Percentiles rank a stretch among this genome's conserved stretches.
Evolutionary conservation across 1,140 invertebrate genomes (phyloP).

Genomic region (Drosophila albomicans): DNA sequence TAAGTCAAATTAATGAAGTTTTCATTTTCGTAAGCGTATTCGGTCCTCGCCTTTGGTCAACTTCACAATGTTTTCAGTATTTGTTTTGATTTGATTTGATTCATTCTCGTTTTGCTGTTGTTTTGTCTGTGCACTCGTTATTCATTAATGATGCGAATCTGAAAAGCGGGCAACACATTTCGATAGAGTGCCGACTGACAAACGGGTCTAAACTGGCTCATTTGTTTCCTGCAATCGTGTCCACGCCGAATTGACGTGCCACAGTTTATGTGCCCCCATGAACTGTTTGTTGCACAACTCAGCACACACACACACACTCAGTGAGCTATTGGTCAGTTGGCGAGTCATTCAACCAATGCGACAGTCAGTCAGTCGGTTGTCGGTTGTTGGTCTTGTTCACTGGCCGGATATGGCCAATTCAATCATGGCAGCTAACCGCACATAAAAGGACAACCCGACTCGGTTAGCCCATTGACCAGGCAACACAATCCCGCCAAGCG

Average conservation of each 20-base stretch:
- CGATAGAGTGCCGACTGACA: not conserved
- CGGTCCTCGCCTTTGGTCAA: not conserved
- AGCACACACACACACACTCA: not conserved
- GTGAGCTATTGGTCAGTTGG: not conserved
- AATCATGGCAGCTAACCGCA: slow-evolving; percentile 42
- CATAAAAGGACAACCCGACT: slow-evolving; percentile 27
- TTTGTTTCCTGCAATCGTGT: slow-evolving; percentile 28
- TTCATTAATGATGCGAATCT: slow-evolving; percentile 40
- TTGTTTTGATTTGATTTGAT: slow-evolving; percentile 1
- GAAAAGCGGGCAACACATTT: slow-evolving; percentile 35
- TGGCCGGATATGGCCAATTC: slow-evolving; percentile 35
- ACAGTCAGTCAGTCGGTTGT: slow-evolving; percentile 5
- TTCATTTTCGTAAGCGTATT: not conserved
- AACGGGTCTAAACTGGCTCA: slow-evolving; percentile 21
- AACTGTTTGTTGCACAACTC: not conserved
- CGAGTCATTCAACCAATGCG: not conserved
- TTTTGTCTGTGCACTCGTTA: slow-evolving; percentile 16
- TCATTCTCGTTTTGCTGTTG: slow-evolving; percentile 2
- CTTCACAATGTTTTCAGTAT: not conserved
- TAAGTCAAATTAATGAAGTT: too few relatives aligned
- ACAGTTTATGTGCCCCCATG: slow-evolving; percentile 8
- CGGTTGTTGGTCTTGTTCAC: not conserved
- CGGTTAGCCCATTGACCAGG: slow-evolving; percentile 14
- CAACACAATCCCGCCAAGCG: slow-evolving; percentile 20
- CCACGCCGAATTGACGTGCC: not conserved